These are phyloP conservation scores for Cantharis rustica DNA, from an alignment of 2,888 invertebrate species.

Conservation along the genomic window DNA sequence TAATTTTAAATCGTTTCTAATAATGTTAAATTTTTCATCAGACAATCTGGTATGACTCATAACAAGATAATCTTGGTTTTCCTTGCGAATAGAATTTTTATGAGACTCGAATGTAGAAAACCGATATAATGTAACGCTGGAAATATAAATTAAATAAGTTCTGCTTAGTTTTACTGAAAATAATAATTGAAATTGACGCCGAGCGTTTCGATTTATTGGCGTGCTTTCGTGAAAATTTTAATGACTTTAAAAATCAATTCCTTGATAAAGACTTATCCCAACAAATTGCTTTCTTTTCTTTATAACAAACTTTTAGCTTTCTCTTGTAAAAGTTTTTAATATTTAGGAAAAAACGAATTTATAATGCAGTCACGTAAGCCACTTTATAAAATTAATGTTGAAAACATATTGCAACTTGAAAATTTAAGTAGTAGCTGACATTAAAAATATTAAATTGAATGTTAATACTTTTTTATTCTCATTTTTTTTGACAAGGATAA, in stretches of 20 bases:
- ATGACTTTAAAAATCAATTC: slow-evolving; percentile 1
- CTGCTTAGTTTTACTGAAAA: background rate
- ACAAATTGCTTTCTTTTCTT: background rate
- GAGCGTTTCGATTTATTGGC: background rate
- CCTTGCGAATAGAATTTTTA: background rate
- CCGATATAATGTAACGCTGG: background rate
- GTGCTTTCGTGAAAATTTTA: background rate
- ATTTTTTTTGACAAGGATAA: no score
- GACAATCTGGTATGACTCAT: background rate
- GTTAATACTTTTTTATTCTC: background rate
- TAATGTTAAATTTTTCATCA: background rate
- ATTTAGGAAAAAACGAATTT: background rate
- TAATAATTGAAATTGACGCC: background rate
- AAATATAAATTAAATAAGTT: background rate
- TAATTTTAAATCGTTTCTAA: background rate
- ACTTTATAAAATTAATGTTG: background rate
- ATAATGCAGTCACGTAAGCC: background rate
- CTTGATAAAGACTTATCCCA: background rate
- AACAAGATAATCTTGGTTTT: background rate
- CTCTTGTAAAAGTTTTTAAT: background rate
- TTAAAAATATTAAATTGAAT: background rate
- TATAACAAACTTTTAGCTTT: background rate
- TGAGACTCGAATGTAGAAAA: background rate
- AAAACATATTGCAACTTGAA: background rate
- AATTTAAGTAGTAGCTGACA: background rate